These are phyloP conservation scores for Cephus rjabovi DNA, from an alignment of 2,888 invertebrate species.

Conservation along the genomic window DNA sequence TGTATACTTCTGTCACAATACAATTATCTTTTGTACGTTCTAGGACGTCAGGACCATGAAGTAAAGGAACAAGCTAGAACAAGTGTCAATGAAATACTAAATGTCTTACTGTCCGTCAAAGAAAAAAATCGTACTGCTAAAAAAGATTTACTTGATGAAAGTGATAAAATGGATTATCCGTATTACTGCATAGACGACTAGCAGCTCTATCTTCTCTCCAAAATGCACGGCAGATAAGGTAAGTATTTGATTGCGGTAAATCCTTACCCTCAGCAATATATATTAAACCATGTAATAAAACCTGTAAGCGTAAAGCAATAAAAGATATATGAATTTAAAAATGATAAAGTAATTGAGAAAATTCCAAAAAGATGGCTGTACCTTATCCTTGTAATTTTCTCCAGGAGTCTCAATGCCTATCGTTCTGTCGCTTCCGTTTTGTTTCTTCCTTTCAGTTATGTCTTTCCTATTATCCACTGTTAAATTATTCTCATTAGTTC, in stretches of 20 bases:
- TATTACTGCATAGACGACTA: constrained; percentile 64
- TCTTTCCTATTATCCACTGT: constrained; percentile 31
- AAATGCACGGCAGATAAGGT: constrained; percentile 68
- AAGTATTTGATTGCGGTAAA: constrained; percentile 62
- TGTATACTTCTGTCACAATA: constrained; percentile 70
- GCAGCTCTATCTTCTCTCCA: constrained; percentile 66
- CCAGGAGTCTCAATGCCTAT: constrained; percentile 36
- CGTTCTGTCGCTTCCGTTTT: constrained; percentile 37
- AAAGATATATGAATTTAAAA: neutral
- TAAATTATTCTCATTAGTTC: constrained; percentile 32
- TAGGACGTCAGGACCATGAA: constrained; percentile 70
- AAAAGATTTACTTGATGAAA: constrained; percentile 65
- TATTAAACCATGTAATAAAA: constrained; percentile 68
- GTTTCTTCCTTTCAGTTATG: constrained; percentile 24
- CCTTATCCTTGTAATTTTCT: constrained; percentile 40
- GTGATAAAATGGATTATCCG: constrained; percentile 67
- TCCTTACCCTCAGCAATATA: constrained; percentile 68
- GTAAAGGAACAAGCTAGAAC: constrained; percentile 69
- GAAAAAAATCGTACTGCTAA: constrained; percentile 6
- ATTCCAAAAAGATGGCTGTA: constrained; percentile 23
- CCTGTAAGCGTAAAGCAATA: constrained; percentile 49
- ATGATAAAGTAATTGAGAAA: constrained; percentile 10
- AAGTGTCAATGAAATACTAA: constrained; percentile 11
- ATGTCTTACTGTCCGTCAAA: constrained; percentile 1
- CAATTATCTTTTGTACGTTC: constrained; percentile 70